Conservation (phyloP, 2,113 vertebrate genomes). For the Grallaria varia region DNA sequence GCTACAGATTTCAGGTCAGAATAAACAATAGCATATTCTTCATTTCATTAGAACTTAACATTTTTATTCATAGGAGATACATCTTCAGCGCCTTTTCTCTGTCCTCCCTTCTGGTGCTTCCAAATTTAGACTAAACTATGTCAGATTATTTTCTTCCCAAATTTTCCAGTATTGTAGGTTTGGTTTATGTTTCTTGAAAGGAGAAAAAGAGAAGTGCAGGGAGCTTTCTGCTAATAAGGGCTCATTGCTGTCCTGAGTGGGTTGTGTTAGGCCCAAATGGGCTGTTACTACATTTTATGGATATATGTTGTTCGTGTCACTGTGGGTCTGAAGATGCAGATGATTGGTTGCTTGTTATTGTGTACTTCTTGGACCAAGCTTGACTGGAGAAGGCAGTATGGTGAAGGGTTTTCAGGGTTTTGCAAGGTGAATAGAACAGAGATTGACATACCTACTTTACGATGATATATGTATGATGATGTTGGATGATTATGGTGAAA, state of each 20-base stretch:
- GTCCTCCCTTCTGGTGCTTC: not conserved
- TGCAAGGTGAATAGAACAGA: not conserved
- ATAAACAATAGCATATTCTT: not conserved
- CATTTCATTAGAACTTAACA: not conserved
- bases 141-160: not conserved
- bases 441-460: not conserved
- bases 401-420: not conserved
- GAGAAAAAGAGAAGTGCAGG: not conserved
- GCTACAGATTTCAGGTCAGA: not conserved
- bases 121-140: not conserved
- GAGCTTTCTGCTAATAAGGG: not conserved
- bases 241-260: not conserved
- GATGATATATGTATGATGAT: no score
- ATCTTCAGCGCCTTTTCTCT: not conserved
- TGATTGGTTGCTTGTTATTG: not conserved
- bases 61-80: not conserved
- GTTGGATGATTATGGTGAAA: not conserved
- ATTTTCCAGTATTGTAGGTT: not conserved
- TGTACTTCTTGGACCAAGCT: not conserved
- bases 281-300: not conserved
- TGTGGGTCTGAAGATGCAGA: fast-evolving
- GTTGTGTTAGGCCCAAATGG: not conserved
- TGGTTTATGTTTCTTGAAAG: not conserved
- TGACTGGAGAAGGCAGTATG: not conserved
- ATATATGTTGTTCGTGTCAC: not conserved